Evolutionary conservation across 2,888 invertebrate genomes (phyloP), one percentile per base, ranked within the genome.

Genomic region (Dysmachus trigonus): DNA sequence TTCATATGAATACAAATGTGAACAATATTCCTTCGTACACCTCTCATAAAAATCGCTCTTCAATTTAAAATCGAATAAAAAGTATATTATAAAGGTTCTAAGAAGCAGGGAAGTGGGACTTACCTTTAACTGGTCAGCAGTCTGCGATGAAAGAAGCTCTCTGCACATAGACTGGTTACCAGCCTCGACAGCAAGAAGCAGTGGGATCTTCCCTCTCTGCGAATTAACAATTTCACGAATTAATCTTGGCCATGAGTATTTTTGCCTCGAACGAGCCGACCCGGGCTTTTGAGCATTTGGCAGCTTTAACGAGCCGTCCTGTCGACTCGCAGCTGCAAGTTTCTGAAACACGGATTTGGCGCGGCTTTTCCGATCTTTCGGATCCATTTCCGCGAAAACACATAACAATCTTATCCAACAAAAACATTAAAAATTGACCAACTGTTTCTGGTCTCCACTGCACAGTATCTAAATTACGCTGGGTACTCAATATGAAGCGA

Each of bases 151-250:
- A 88, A 99, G 94, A 85, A 99, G 94, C 92, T 99, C 98, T 88
- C 98, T 95, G 91, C 97, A 97, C 95, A 98, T 98, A 88, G 97
- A 96, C 93, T 98, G 96, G 93, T 98, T 99, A 85, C 98, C 98
- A 35, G 97, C 96, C 93, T 98, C 98, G 89, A 98, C 97, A 86
- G 99, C 98, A 92, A 98, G 93, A 91, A 98, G 95, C 90, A 99
- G 93, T 89, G 99, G 98, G 90, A 98, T 96, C 93, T 97, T 97
- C 88, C 98, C 98, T 92, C 96, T 95, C 98, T 98, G 94, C 89
- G 94, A 94, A 89, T 89, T 88, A 91, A 93, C 92, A 93, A 93
- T 92, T 92, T 93, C 93, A 91, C 93, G 93, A 90, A 93, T 93
- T 93, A 94, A 89, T 91, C 92, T 93, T 92, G 93, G 93, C 93